These are phyloP conservation scores for Damaliscus lunatus DNA, from an alignment of 2,113 vertebrate genomes.

Conservation along the genomic window DNA sequence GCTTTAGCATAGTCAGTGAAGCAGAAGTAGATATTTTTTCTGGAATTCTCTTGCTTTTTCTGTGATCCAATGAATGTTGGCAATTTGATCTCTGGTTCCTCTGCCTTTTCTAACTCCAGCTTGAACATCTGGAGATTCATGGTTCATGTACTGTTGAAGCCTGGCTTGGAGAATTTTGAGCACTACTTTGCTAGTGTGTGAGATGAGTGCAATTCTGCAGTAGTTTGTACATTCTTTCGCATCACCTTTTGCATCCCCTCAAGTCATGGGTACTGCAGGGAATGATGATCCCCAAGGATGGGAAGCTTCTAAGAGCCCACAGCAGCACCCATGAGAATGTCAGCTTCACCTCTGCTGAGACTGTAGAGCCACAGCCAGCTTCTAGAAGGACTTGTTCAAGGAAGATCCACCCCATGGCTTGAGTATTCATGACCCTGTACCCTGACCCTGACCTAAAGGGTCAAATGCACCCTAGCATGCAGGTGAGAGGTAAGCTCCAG, in stretches of 20 bases:
- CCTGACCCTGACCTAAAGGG: not conserved
- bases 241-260: not conserved
- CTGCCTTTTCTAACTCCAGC: not conserved
- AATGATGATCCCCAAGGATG: not conserved
- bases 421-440: not conserved
- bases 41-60: not conserved
- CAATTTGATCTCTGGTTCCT: not conserved
- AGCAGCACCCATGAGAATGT: not conserved
- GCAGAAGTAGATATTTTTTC: not conserved
- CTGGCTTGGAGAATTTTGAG: not conserved
- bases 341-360: not conserved
- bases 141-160: not conserved
- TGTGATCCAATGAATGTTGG: not conserved
- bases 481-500: not conserved
- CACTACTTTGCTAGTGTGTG: not conserved
- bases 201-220: not conserved
- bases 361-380: not conserved
- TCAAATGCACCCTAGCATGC: not conserved
- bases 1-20: not conserved
- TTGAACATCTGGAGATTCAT: not conserved
- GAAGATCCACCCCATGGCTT: not conserved
- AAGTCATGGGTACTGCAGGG: not conserved
- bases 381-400: not conserved
- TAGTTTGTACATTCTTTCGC: not conserved
- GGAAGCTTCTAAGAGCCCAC: too few relatives aligned